Base-by-base conservation (phyloP, 2,888 invertebrate genomes). In the Clanis bilineata region DNA sequence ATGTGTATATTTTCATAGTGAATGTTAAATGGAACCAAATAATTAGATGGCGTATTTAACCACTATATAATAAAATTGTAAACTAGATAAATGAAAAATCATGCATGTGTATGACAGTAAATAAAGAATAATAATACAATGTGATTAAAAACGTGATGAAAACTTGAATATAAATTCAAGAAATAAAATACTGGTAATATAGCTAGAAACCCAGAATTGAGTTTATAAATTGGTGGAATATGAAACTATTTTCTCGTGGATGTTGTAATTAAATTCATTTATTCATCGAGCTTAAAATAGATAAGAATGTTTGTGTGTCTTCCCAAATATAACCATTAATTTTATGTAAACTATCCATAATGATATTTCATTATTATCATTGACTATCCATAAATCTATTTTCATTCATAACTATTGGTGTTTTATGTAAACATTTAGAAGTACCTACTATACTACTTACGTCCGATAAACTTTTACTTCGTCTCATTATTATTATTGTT, bases 1-100 rank as follows among this genome's bases (percentile, higher is more conserved):
- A 85, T 79, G 80, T 90, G 88, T 90, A 90, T 92, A 91, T 92
- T 91, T 91, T 92, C 88, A 87, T 91, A 91, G 88, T 87, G 72
- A 83, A 84, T 86, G 87, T 90, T 89, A 89, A 91, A 87, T 82
- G 87, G 91, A 91, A 90, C 90, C 90, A 92, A 90, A 85, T 87
- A 88, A 88, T 72, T 85, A 86, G 79, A 54, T 45, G 36, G 56
- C 64, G 57, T 61, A 44, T 39, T 56, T 57, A 59, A 45, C 23
- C 55, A 32, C 25, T 62, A 59, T 41, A 36, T 62, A 62, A 64
- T 60, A 45, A 59, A 55, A n/a, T 56, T 45, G 4, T 60, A 57
- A 60, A 47, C 7, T 21, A 41, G 0, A 3, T 55, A 45, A 21
- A 25, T 56, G 21, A 51, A n/a, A 51, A 15, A 23, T 47, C 22